Base-by-base conservation (phyloP, 35 echinoderm and acorn worm genomes). In the Ophiothrix spiculata region DNA sequence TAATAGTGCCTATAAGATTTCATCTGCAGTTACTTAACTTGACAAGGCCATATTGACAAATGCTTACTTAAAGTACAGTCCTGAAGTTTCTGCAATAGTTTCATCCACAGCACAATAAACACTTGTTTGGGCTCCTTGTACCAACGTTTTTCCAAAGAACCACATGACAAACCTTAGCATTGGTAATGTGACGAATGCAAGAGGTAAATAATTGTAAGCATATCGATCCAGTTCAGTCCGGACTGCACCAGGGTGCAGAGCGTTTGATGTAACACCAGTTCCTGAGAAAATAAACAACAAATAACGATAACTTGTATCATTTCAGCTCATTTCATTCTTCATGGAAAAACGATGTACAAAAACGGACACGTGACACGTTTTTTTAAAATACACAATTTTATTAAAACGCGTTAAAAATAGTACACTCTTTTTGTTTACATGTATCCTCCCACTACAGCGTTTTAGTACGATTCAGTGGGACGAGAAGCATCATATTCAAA, bases 61-160 rank as follows among this genome's bases (percentile, higher is more conserved):
- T 28, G 29, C 80, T 69, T 56, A 95, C 93, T 89, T 95, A 80
- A 82, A 95, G 38, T 95, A 95, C 1, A 94, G 37, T 23, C 93
- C 93, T 25, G 88, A 82, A 10, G 76, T 78, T 8, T 87, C 33
- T 19, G 41, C 85, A 34, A 83, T 45, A 23, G 78, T 75, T 56
- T 87, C 83, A 78, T 90, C 84, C 0, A 95, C 85, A 15, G 88
- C 78, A 64, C 88, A 95, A 74, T 95, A 56, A 38, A 95, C 88
- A 34, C 31, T 83, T 17, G 93, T 95, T 75, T 91, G 93, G 16
- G 93, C 93, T 0, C 93, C 93, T 78, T 95, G 38, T 40, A 81
- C 88, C 14, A 80, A 2, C 0, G 78, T 87, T 80, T 95, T 95
- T 69, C 60, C 60, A 2, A 69, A 15, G 23, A 69, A 10, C 10